phyloP scores from a whole-genome alignment of 2,888 invertebrate species.

The Meteorus colon region DNA sequence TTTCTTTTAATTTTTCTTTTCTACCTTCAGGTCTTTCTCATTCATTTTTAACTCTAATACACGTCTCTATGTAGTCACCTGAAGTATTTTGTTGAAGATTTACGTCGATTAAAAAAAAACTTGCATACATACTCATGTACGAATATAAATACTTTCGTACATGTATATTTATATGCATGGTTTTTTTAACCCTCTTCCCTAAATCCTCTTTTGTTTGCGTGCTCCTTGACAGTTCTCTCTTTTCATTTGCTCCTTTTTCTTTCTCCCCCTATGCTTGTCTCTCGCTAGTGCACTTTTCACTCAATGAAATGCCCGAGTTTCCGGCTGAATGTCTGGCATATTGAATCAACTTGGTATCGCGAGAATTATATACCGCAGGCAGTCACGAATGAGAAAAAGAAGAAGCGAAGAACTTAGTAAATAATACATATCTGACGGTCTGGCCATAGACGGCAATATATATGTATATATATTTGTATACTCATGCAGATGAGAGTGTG shows the following conservation, averaged over 20 bases:
- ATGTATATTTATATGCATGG: not conserved
- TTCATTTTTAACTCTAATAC: constrained; percentile 17
- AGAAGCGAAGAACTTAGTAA: not conserved
- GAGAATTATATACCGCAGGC: constrained; percentile 28
- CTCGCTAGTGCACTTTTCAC: constrained; percentile 12
- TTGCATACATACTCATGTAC: not conserved
- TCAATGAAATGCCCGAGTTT: constrained; percentile 35
- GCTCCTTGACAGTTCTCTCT: constrained; percentile 15
- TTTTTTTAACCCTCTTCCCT: not conserved
- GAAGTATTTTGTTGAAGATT: constrained; percentile 32
- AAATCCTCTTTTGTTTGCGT: not conserved
- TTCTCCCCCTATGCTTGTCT: not conserved
- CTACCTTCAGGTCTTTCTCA: constrained; percentile 29
- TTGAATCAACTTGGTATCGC: constrained; percentile 22
- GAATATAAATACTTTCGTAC: not conserved
- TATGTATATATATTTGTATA: not conserved
- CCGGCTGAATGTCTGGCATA: constrained; percentile 26
- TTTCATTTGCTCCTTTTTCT: not conserved
- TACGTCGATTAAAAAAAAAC: constrained; percentile 40
- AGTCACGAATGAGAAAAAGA: constrained; percentile 26
- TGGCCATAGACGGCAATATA: not conserved
- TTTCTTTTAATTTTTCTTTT: constrained; percentile 14
- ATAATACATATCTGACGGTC: not conserved
- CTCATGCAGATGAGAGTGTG: not conserved
- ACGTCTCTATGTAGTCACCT: constrained; percentile 34